Evolutionary conservation across 2,888 invertebrate genomes (phyloP), one percentile per base, ranked within the genome.

Genomic region (Eremobia ochroleuca): DNA sequence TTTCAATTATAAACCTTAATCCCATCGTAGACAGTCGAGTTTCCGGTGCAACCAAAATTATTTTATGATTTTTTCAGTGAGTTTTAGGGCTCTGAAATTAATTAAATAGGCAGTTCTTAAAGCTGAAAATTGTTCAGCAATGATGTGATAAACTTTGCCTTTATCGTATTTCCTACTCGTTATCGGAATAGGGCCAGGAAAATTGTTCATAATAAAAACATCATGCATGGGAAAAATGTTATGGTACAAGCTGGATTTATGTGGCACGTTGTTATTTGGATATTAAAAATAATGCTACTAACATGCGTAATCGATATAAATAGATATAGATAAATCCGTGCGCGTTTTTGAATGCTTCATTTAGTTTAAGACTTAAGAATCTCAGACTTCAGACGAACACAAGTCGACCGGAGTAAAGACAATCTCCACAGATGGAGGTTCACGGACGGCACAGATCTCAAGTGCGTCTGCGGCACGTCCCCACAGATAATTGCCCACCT

Each of bases 71-170:
- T 9, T 58, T 59, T 66, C 31, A 49, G 37, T 49, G 49, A 3
- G 49, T 59, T 73, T 46, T 13, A 49, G 18, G 59, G 5, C 0
- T 62, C 8, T 71, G 21, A 37, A 77, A 77, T 64, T 31, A 71
- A 77, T 49, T 71, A 28, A 28, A 61, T 28, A 58, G 18, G 4
- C n/a, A 15, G 18, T 25, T n/a, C 46, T 55, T 5, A 13, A 40
- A 52, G 25, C 25, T 64, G 11, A 76, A 49, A 49, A 49, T 61
- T 31, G 28, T 49, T 72, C 5, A 5, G n/a, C 34, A 40, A 52
- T n/a, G 0, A 4, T 28, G 28, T 11, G 34, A 74, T 74, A 25
- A 46, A 25, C 18, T 55, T n/a, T 59, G 1, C 25, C 25, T 31
- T 46, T 76, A 46, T 49, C 5, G 49, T n/a, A 25, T 8, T 77